These are phyloP conservation scores for Pycnonotus jocosus DNA, from an alignment of 2,113 vertebrate genomes.

Conservation along the genomic window DNA sequence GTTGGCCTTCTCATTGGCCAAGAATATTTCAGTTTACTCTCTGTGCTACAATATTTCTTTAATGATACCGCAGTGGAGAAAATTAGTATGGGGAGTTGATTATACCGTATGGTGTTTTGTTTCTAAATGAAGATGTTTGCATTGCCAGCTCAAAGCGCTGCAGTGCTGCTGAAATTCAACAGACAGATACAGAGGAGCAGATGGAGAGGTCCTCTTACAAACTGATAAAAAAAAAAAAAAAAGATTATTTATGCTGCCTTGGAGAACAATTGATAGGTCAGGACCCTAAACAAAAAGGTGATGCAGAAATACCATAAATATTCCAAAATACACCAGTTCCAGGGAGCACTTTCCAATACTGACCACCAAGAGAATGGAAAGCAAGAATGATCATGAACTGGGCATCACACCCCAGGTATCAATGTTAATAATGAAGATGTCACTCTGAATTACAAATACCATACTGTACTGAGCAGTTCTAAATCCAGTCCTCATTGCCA, in stretches of 20 bases:
- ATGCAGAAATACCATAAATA: neutral
- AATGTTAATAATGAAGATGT: neutral
- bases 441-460: neutral
- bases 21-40: neutral
- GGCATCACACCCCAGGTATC: neutral
- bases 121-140: slow-evolving; percentile 33
- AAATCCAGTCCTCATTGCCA: neutral
- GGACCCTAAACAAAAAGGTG: neutral
- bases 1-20: slow-evolving; percentile 4
- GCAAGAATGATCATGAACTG: neutral
- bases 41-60: slow-evolving; percentile 16
- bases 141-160: slow-evolving; percentile 13
- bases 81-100: slow-evolving; percentile 24
- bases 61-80: slow-evolving; percentile 31
- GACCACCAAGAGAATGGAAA: neutral
- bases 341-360: neutral
- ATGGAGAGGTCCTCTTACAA: neutral
- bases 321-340: neutral
- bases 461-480: neutral
- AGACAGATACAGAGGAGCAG: neutral
- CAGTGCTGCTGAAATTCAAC: neutral
- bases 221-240: neutral
- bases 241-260: neutral
- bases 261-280: neutral
- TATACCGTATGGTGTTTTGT: slow-evolving; percentile 18